Evolutionary conservation across 1,140 invertebrate species (phyloP).

Genomic region (Ooceraea biroi): DNA sequence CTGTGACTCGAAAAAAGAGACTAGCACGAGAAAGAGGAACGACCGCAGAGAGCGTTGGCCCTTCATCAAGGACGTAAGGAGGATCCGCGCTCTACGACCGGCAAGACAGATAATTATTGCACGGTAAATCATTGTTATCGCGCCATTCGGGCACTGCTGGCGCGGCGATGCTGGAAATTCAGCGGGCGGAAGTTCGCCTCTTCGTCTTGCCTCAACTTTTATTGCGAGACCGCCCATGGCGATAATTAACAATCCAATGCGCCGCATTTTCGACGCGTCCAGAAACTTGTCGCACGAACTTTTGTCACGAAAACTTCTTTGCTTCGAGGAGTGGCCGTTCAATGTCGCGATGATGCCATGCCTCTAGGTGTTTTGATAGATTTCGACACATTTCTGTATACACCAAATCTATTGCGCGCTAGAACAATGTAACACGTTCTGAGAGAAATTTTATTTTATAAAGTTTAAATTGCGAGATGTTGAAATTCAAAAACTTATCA

Average conservation of each 20-base stretch:
- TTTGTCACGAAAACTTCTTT: background rate
- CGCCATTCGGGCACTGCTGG: constrained; percentile 46
- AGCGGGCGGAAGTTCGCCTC: constrained; percentile 62
- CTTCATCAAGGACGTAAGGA: constrained; percentile 43
- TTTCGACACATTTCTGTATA: background rate
- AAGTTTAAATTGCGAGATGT: background rate
- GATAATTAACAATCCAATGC: constrained; percentile 54
- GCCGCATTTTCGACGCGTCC: constrained; percentile 14
- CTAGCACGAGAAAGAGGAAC: background rate
- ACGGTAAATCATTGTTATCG: constrained; percentile 77
- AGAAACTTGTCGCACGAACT: background rate
- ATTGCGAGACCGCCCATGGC: constrained; percentile 52
- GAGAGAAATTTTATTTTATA: background rate
- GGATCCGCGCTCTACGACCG: constrained; percentile 27
- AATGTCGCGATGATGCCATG: background rate
- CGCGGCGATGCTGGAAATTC: constrained; percentile 38
- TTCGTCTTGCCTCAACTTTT: constrained; percentile 65
- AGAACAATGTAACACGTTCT: background rate
- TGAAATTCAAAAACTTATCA: background rate
- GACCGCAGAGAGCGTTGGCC: background rate
- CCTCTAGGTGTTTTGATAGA: background rate
- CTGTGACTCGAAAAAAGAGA: constrained; percentile 48
- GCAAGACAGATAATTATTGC: constrained; percentile 77
- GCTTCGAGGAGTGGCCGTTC: background rate
- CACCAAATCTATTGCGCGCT: too few species aligned